Evolutionary conservation across 2,113 vertebrate genomes (phyloP), one percentile per base, ranked within the genome.

Genomic region (Zootoca vivipara): DNA sequence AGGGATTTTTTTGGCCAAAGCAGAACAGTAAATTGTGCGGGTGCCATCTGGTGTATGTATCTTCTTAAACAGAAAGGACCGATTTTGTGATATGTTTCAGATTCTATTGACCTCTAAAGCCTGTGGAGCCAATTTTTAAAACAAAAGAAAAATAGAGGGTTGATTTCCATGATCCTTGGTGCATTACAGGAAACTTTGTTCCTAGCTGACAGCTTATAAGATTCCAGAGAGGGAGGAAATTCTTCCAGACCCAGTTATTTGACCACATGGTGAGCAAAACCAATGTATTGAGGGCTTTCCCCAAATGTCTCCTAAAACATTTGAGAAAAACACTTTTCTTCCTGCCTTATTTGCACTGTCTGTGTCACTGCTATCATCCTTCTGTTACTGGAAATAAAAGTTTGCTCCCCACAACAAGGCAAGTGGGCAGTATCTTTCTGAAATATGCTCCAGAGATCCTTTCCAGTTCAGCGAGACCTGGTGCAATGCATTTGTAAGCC

Each of bases 51-150:
- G 73, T 38, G 62, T 58, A 77, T 78, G 81, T 56, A 38, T 56
- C n/a, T 58, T 74, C 40, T 88, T 82, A 77, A 77, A 24, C 62
- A 89, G 56, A 82, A 90, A 5, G 88, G 77, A 74, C 40, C 91
- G 10, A 65, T 89, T 88, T 40, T 40, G 64, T 78, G 30, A 4
- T 42, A 28, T n/a, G 64, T 78, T 88, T 67, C 82, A 80, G n/a
- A 15, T n/a, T 42, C 52, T 87, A 65, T 12, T 46, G 15, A 8
- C 70, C 22, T 67, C 70, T 67, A 88, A 82, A 77, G n/a, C 52
- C 52, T 77, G 22, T 72, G 33, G 35, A 46, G 40, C 62, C 46
- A 26, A n/a, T 65, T 79, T 52, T 38, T 64, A 26, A 78, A 78
- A 84, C 20, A 87, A 40, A 86, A 40, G 26, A n/a, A 70, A 82